phyloP scores from a whole-genome alignment of 1,140 invertebrate species.

The Planococcus citri region DNA sequence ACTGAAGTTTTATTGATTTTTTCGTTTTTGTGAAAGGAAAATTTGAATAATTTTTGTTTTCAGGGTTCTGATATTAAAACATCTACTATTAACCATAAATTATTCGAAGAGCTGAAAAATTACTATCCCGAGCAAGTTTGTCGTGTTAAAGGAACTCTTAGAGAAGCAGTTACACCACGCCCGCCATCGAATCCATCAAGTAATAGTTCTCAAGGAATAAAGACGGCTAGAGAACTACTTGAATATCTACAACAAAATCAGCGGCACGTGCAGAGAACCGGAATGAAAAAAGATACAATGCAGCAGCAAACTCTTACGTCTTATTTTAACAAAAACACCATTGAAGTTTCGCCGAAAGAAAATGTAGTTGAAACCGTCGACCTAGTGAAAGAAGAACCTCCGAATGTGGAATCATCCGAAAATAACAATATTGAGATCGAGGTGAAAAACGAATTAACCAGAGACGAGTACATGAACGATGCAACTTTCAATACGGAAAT shows the following conservation, averaged over 20 bases:
- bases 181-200: background rate
- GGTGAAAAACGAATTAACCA: background rate
- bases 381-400: background rate
- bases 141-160: background rate
- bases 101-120: background rate
- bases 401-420: background rate
- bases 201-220: background rate
- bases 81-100: background rate
- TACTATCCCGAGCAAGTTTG: background rate
- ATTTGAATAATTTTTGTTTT: conserved; percentile 16
- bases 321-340: background rate
- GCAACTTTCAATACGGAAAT: background rate
- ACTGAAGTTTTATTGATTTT: background rate
- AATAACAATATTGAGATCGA: background rate
- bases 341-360: background rate
- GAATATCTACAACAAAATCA: background rate
- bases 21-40: conserved; percentile 10
- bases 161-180: background rate
- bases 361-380: background rate
- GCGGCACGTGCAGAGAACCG: background rate
- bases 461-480: background rate
- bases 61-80: conserved; percentile 15
- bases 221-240: background rate
- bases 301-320: conserved; percentile 2
- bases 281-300: conserved; percentile 17